These are phyloP conservation scores for Lepus timidus DNA, from an alignment of 2,113 vertebrate species.

Conservation along the genomic window DNA sequence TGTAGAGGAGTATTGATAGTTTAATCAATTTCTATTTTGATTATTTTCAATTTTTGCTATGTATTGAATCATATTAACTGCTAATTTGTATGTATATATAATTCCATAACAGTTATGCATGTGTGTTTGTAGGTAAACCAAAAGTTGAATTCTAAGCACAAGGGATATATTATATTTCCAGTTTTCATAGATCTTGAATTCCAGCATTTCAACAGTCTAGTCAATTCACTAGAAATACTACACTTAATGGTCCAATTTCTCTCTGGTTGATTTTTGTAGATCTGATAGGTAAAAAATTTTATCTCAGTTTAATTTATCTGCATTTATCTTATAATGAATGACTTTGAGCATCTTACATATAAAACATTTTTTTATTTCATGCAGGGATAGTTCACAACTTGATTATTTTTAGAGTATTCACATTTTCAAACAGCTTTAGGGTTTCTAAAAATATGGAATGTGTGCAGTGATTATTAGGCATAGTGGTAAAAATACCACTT, in stretches of 20 bases:
- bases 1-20: neutral
- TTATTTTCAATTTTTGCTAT: neutral
- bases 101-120: neutral
- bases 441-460: constrained; percentile 67
- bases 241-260: no score
- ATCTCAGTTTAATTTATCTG: neutral
- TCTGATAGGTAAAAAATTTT: neutral
- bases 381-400: constrained; percentile 24
- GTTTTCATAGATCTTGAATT: neutral
- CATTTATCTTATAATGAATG: neutral
- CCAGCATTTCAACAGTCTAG: no score
- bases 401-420: constrained; percentile 72
- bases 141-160: neutral
- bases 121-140: neutral
- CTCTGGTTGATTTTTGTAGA: neutral
- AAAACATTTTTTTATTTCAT: neutral
- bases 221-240: no score
- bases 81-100: neutral
- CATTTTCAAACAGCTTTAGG: constrained; percentile 61
- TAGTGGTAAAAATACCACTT: neutral
- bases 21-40: neutral
- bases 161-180: neutral
- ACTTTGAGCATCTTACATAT: neutral
- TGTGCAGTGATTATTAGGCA: no score
- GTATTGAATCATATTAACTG: neutral